Percentiles rank a stretch among this genome's conserved stretches.
These are phyloP conservation scores for Cydia strobilella DNA, from an alignment of 1,140 invertebrate genomes.

Conservation along the genomic window DNA sequence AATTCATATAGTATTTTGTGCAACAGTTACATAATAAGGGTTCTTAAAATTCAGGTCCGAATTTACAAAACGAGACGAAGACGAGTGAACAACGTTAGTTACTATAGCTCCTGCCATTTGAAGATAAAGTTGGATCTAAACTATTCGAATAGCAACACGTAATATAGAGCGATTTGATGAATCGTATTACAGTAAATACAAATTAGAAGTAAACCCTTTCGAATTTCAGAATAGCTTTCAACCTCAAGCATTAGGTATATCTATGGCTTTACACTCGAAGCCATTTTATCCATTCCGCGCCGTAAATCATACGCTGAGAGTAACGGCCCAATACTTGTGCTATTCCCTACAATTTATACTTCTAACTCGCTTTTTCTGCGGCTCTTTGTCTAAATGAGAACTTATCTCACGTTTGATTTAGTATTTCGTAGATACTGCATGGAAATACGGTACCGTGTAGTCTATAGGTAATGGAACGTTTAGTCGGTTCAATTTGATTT, in stretches of 20 bases:
- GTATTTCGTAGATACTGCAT: slow-evolving; percentile 1
- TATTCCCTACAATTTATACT: slow-evolving; percentile 11
- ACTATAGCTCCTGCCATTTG: too few relatives aligned
- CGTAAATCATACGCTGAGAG: slow-evolving; percentile 20
- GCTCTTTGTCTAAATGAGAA: slow-evolving; percentile 4
- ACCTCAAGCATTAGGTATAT: not conserved
- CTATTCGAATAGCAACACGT: too few relatives aligned
- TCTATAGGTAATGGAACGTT: not conserved
- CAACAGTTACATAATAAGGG: too few relatives aligned
- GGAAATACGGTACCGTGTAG: not conserved
- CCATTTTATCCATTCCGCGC: slow-evolving; percentile 4
- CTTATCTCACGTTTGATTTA: slow-evolving; percentile 2
- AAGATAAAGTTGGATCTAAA: too few relatives aligned
- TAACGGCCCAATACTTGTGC: slow-evolving; percentile 22
- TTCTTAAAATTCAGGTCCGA: too few relatives aligned
- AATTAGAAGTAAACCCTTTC: not conserved
- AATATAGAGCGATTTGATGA: too few relatives aligned
- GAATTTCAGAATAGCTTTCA: not conserved
- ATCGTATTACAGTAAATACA: too few relatives aligned
- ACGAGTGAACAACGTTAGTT: too few relatives aligned
- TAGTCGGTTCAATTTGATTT: not conserved
- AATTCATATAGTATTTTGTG: too few relatives aligned
- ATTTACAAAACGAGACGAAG: too few relatives aligned
- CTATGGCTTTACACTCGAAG: not conserved
- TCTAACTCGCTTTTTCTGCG: slow-evolving; percentile 10